These are phyloP conservation scores for Leucoraja ocellata DNA, from an alignment of 2,797 vertebrate genomes.

Conservation along the genomic window DNA sequence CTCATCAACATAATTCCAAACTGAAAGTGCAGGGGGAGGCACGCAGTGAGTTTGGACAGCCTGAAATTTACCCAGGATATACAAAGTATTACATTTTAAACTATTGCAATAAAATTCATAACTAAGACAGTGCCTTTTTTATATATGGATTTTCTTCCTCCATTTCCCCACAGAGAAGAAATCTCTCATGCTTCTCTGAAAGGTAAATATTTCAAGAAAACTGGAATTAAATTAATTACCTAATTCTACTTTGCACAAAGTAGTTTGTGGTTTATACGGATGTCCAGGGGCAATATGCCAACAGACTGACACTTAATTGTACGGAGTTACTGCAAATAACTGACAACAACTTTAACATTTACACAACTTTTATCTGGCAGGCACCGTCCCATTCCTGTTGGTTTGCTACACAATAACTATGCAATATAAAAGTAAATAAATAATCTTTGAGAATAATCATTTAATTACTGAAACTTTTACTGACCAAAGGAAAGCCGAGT, in stretches of 20 bases:
- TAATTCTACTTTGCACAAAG: not conserved
- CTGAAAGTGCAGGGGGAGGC: not conserved
- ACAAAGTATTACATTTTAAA: not conserved
- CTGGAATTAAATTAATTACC: not conserved
- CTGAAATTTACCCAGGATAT: conserved; percentile 2
- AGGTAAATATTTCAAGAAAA: not conserved
- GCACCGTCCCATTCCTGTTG: not conserved
- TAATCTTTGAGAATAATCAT: not conserved
- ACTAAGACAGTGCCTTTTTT: not conserved
- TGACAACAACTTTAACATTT: not conserved
- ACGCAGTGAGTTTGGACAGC: not conserved
- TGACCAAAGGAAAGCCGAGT: not conserved
- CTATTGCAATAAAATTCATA: not conserved
- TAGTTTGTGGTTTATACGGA: no score
- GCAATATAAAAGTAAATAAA: not conserved
- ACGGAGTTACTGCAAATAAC: not conserved
- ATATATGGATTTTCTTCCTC: not conserved
- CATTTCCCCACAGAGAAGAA: not conserved
- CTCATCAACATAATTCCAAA: conserved; percentile 9
- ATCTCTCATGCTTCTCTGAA: not conserved
- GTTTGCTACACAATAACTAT: not conserved
- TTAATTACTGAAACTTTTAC: not conserved
- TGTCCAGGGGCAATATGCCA: not conserved
- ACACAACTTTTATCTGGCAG: not conserved
- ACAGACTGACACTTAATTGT: not conserved